These are phyloP conservation scores for Pogonocherus hispidulus DNA, from an alignment of 2,888 invertebrate species.

Conservation along the genomic window DNA sequence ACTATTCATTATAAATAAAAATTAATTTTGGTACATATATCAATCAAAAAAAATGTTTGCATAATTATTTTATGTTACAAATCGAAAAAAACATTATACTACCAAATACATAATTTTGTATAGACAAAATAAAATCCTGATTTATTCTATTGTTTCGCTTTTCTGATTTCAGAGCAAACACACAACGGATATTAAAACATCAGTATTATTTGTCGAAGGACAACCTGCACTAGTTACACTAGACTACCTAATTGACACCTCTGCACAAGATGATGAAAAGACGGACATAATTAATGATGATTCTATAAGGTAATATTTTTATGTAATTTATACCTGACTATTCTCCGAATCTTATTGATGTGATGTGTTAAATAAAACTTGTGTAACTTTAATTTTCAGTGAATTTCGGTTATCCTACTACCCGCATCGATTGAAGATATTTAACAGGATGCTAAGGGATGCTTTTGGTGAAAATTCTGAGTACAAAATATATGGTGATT, in stretches of 20 bases:
- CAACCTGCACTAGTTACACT: constrained; percentile 83
- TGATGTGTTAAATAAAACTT: too few relatives aligned
- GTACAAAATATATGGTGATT: constrained; percentile 86
- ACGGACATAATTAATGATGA: constrained; percentile 51
- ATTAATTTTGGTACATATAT: too few relatives aligned
- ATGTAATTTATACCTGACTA: not conserved
- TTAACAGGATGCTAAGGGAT: constrained; percentile 79
- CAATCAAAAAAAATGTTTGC: too few relatives aligned
- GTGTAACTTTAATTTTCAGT: constrained; percentile 72
- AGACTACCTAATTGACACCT: constrained; percentile 83
- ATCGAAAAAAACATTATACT: too few relatives aligned
- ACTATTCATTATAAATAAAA: too few relatives aligned
- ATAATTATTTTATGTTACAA: too few relatives aligned
- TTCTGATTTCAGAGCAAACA: constrained; percentile 69
- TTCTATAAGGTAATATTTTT: constrained; percentile 54
- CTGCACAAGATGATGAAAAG: constrained; percentile 55
- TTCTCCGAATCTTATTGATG: too few relatives aligned
- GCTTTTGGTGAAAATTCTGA: constrained; percentile 77
- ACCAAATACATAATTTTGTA: too few relatives aligned
- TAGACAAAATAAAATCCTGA: too few relatives aligned
- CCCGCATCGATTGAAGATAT: constrained; percentile 83
- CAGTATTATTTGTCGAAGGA: constrained; percentile 84
- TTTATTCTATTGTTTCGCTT: not conserved
- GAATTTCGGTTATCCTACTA: constrained; percentile 91
- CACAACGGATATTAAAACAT: constrained; percentile 87